Evolutionary conservation across 2,797 vertebrate species (phyloP), one percentile per base, ranked within the genome.

Genomic region (Leucoraja ocellata): DNA sequence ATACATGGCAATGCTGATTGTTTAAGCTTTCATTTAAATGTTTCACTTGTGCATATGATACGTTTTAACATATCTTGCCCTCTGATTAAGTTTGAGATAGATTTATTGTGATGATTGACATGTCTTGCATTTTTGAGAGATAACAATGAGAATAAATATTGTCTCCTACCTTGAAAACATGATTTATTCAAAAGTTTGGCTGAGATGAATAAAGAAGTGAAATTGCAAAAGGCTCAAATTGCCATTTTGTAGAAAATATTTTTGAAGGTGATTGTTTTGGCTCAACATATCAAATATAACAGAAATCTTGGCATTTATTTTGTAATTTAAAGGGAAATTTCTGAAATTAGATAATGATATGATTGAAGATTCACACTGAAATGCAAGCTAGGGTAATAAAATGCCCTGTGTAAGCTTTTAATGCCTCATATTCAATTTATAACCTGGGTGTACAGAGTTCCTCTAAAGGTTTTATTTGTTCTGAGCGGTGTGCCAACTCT

Each of bases 121-220:
- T 68, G 86, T 21, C 68, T 90, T 71, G 32, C 63, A 18, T 68
- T 36, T 90, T 65, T 65, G 46, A 90, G 14, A 9, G 61, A 68
- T n/a, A 88, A 68, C 18, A 7, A 11, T 90, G 86, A 7, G 63
- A 63, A 71, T 90, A 68, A 90, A 90, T 71, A 63, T 71, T n/a
- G 65, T 68, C n/a, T 90, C 86, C 32, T 90, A 68, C 36, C 86
- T 90, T 23, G 86, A 68, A 90, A 63, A 32, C 63, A 21, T 90
- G 16, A 65, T 90, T 71, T 63, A 90, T 68, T 68, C 18, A 71
- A 36, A 68, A 5, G 21, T 88, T 88, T 90, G 14, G 46, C 32
- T 83, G 54, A n/a, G 81, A 86, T 86, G 3, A 28, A 61, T 84
- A 54, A 84, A 28, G 8, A 0, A 28, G 54, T 25, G 28, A 84